Evolutionary conservation across 92 coral and sea anemone genomes (phyloP).

Genomic region (Zoanthus sansibaricus): DNA sequence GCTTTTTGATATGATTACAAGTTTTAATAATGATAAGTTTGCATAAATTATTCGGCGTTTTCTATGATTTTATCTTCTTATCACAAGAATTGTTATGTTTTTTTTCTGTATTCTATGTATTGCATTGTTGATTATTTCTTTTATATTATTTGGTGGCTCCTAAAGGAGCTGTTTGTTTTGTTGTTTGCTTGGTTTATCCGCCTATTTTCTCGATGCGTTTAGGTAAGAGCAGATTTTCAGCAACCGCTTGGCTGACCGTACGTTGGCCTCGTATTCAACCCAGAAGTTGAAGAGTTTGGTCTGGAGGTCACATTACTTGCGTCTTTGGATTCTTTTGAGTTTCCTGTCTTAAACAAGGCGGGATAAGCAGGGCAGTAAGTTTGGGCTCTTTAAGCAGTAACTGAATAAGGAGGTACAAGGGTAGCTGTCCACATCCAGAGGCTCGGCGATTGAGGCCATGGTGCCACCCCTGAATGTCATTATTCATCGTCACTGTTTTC

Average conservation of each 20-base stretch:
- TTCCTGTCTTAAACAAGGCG: conserved; percentile 36
- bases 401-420: not conserved
- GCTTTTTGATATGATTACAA: no score
- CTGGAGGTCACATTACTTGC: conserved; percentile 1
- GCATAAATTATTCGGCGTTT: no score
- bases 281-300: not conserved
- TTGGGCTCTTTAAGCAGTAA: conserved; percentile 23
- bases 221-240: conserved; percentile 8
- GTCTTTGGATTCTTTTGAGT: conserved; percentile 22
- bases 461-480: conserved; percentile 18
- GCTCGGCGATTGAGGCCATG: conserved; percentile 20
- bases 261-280: conserved; percentile 2
- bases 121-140: no score
- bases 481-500: conserved; percentile 10
- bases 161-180: conserved; percentile 72
- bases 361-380: conserved; percentile 4
- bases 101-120: no score
- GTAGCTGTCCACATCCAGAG: not conserved
- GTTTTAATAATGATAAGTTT: no score
- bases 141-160: conserved; percentile 59
- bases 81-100: no score
- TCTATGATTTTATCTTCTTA: no score
- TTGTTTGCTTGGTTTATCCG: no score
- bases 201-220: conserved; percentile 13
- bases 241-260: not conserved